Percentiles rank a stretch among this genome's conserved stretches.
These are phyloP conservation scores for Atta colombica DNA, from an alignment of 1,140 invertebrate species.

Conservation along the genomic window DNA sequence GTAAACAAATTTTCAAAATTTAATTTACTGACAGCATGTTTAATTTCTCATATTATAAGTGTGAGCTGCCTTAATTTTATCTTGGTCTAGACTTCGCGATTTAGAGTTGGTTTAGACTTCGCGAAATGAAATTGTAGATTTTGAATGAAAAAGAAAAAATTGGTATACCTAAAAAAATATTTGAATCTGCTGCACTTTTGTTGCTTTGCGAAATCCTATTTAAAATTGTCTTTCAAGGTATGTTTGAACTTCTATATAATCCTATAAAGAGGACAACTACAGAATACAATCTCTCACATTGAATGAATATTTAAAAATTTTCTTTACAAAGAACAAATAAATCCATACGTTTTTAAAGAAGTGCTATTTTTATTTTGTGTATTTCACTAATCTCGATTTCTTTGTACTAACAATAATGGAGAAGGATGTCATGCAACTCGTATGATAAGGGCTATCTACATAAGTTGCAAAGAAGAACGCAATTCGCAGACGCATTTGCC, in stretches of 20 bases:
- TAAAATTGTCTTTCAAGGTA: not conserved
- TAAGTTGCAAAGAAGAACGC: too few relatives aligned
- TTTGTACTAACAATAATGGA: not conserved
- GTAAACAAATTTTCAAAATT: slow-evolving; percentile 31
- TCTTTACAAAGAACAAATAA: not conserved
- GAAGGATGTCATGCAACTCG: not conserved
- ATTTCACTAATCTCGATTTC: slow-evolving; percentile 27
- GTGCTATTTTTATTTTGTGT: not conserved
- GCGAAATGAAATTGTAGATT: not conserved
- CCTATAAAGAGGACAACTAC: not conserved
- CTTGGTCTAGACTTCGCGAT: slow-evolving; percentile 12
- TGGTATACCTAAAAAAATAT: not conserved
- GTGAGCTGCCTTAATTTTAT: slow-evolving; percentile 23
- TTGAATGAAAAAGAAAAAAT: slow-evolving; percentile 46
- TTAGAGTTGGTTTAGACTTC: not conserved
- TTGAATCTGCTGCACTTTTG: not conserved
- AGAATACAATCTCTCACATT: not conserved
- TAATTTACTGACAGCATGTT: not conserved
- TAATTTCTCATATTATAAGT: slow-evolving; percentile 47
- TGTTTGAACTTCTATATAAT: not conserved
- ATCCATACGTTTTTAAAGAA: slow-evolving; percentile 4
- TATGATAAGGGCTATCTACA: too few relatives aligned
- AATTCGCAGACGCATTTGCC: too few relatives aligned
- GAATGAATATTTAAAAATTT: not conserved
- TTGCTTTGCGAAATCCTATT: not conserved